Evolutionary conservation across 2,797 vertebrate species (phyloP).

Genomic region (Syndactyla subalaris): DNA sequence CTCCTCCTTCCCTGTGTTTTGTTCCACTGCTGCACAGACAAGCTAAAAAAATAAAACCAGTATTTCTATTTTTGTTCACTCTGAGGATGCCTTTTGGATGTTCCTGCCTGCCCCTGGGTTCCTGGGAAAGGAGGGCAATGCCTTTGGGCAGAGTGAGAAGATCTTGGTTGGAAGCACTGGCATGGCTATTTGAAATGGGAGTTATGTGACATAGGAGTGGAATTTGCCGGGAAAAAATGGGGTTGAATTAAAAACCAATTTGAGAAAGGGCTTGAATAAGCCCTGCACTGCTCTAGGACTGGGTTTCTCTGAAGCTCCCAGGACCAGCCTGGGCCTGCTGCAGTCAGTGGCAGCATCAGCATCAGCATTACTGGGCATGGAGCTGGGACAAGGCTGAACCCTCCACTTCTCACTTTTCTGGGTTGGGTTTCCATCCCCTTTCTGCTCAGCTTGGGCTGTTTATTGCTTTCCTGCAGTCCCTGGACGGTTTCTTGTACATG

Average conservation of each 20-base stretch:
- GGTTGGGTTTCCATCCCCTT: background rate
- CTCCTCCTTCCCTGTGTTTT: background rate
- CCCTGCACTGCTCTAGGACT: background rate
- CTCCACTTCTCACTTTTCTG: background rate
- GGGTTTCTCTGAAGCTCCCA: background rate
- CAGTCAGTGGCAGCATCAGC: background rate
- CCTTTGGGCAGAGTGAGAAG: background rate
- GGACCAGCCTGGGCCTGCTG: background rate
- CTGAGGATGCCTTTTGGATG: background rate
- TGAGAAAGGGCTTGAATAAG: background rate
- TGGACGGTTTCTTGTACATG: background rate
- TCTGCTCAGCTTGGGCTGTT: background rate
- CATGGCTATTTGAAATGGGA: background rate
- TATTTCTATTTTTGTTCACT: background rate
- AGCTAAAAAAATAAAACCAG: background rate
- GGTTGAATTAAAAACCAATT: rapidly evolving
- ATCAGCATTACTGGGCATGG: background rate
- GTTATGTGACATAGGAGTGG: background rate
- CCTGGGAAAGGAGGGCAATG: background rate
- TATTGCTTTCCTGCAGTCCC: background rate
- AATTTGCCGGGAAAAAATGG: background rate
- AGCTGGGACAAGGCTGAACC: background rate
- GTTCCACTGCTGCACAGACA: background rate
- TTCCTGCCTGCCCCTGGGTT: background rate
- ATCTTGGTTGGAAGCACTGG: background rate